Evolutionary conservation across 2,113 vertebrate species (phyloP).

Genomic region (Melanostigma gelatinosum): DNA sequence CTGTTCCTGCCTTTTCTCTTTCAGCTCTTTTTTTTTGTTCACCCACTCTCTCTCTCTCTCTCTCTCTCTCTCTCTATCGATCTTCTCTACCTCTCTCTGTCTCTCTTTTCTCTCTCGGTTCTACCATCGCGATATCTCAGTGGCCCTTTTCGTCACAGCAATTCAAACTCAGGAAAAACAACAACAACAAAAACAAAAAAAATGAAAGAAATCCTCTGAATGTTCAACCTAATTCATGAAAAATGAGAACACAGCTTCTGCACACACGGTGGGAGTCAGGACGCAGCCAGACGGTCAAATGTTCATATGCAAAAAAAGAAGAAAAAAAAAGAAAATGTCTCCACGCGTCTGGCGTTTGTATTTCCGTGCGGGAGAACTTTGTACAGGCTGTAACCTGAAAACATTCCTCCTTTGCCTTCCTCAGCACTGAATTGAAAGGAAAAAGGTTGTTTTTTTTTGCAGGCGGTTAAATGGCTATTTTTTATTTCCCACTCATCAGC

Average conservation of each 20-base stretch:
- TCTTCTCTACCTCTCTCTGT: constrained; percentile 79
- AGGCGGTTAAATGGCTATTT: constrained; percentile 82
- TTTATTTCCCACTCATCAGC: constrained; percentile 85
- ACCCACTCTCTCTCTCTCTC: constrained; percentile 23
- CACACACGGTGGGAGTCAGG: constrained; percentile 88
- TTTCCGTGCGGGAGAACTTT: constrained; percentile 90
- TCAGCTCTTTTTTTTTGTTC: constrained; percentile 10
- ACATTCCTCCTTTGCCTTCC: constrained; percentile 97
- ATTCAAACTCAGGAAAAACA: constrained; percentile 96
- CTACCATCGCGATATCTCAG: constrained; percentile 80
- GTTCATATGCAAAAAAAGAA: constrained; percentile 91
- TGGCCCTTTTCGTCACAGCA: constrained; percentile 93
- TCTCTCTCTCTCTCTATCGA: constrained; percentile 71
- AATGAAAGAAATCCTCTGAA: constrained; percentile 92
- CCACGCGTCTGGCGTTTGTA: constrained; percentile 90
- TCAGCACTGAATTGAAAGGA: constrained; percentile 84
- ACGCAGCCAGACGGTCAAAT: constrained; percentile 91
- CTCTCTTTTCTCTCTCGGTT: constrained; percentile 55
- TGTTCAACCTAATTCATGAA: constrained; percentile 96
- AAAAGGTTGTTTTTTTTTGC: constrained; percentile 72
- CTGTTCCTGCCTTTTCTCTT: constrained; percentile 77
- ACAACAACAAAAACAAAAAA: constrained; percentile 65
- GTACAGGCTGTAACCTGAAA: constrained; percentile 86
- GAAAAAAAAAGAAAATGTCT: constrained; percentile 75
- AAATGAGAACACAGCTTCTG: constrained; percentile 91